A percentile compares a stretch with the other conserved stretches of the same genome.
phyloP scores from a whole-genome alignment of 2,888 invertebrate genomes.

The Mylabris sibirica region DNA sequence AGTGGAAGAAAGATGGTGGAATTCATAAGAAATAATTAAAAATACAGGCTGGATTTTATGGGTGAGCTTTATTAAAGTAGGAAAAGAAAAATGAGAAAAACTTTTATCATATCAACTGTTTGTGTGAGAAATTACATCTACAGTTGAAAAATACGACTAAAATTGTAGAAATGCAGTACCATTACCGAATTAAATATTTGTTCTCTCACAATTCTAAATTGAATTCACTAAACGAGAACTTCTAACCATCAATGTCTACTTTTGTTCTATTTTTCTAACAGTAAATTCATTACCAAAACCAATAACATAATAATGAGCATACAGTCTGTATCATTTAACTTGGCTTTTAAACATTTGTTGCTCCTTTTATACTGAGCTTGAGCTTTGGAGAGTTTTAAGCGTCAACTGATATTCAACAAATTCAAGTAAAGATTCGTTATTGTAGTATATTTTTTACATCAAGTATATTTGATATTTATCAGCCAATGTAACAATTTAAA shows the following conservation, averaged over 20 bases:
- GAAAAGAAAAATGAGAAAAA: conserved; percentile 57
- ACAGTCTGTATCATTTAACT: background rate
- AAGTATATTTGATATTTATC: too few species aligned
- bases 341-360: background rate
- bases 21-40: conserved; percentile 50
- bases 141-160: conserved; percentile 41
- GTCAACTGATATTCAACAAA: too few species aligned
- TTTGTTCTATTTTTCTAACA: background rate
- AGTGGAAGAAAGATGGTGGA: background rate
- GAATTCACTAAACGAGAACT: conserved; percentile 44
- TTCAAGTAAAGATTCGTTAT: too few species aligned
- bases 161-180: conserved; percentile 41
- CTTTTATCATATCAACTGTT: conserved; percentile 56
- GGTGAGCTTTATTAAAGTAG: conserved; percentile 53
- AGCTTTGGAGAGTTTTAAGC: too few species aligned
- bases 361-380: background rate
- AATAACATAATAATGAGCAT: background rate
- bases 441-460: too few species aligned
- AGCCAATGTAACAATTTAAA: background rate
- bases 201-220: conserved; percentile 46
- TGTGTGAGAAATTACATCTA: conserved; percentile 56
- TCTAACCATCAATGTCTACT: background rate
- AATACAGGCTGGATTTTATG: conserved; percentile 56
- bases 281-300: background rate
- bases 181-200: conserved; percentile 52